Evolutionary conservation across 2,888 invertebrate genomes (phyloP), one percentile per base, ranked within the genome.

Genomic region (Trisateles emortualis): DNA sequence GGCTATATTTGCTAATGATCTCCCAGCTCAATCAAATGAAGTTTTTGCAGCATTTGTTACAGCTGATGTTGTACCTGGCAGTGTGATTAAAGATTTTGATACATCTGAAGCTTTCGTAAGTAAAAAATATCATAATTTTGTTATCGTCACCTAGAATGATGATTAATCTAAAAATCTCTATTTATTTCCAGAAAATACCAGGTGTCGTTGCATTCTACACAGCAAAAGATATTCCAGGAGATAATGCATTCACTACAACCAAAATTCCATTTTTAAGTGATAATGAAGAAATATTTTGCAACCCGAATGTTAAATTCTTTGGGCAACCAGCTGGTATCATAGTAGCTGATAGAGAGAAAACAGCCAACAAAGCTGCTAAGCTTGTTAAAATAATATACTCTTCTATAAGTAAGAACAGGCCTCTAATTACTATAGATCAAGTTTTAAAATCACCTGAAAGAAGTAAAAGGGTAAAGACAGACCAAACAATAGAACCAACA

Each of bases 201-300:
- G 96, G 96, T 5, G 95, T 96, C 0, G 78, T 95, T 8, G 94
- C 94, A 1, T 95, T 95, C 58, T 92, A 94, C 41, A 89, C 93
- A 32, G 95, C 95, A 2, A 93, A 94, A 68, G 96, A 96, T 68
- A 93, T 96, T 40, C 96, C 96, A 0, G 95, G 96, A 0, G 81
- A 86, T 24, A 96, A 96, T 78, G 72, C 85, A 17, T 94, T 90
- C 53, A 86, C 88, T n/a, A 77, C 84, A 6, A 56, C 53, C 0
- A 74, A 69, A 0, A 55, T 68, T 13, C 44, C 60, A 0, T 72
- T 73, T 1, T 69, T 68, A 2, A 0, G 35, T 2, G 65, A 50
- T 0, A 64, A 68, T 33, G 84, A 93, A 76, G 90, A 93, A 76
- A 73, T 93, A 32, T 79, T 93, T 40, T 93, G 93, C 63, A 84